These are phyloP conservation scores for Urechis unicinctus DNA, from an alignment of 2,888 invertebrate species.

Conservation along the genomic window DNA sequence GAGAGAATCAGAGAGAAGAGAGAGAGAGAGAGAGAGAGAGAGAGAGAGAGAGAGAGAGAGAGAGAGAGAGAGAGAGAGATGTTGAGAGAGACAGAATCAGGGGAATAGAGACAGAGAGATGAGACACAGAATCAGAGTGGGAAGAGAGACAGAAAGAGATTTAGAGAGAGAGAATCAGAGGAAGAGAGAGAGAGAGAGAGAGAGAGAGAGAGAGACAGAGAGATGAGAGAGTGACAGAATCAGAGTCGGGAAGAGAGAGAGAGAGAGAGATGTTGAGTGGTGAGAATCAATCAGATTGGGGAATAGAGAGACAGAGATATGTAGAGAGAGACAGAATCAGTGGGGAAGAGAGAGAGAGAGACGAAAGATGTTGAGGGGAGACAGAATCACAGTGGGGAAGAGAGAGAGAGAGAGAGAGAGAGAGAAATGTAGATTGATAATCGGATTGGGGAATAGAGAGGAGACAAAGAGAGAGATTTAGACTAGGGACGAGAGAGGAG, in stretches of 20 bases:
- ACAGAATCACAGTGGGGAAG: background rate
- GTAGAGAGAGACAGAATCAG: too few relatives aligned
- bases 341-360: background rate
- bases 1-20: too few relatives aligned
- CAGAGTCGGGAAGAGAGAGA: too few relatives aligned
- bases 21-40: background rate
- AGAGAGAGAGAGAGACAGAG: background rate
- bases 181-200: slow-evolving; percentile 1
- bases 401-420: slow-evolving; percentile 1
- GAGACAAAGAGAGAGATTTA: too few relatives aligned
- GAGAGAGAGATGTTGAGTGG: background rate
- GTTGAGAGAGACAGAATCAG: too few relatives aligned
- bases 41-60: background rate
- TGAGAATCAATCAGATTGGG: background rate
- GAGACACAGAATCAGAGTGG: too few relatives aligned
- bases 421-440: too few relatives aligned
- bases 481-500: too few relatives aligned
- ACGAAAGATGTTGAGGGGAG: background rate
- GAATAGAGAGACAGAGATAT: too few relatives aligned
- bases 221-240: background rate
- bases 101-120: background rate
- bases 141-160: too few relatives aligned
- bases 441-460: too few relatives aligned
- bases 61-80: background rate
- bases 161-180: too few relatives aligned